Evolutionary conservation across 2,888 invertebrate species (phyloP), one percentile per base, ranked within the genome.

Genomic region (Leucophenga maculata): DNA sequence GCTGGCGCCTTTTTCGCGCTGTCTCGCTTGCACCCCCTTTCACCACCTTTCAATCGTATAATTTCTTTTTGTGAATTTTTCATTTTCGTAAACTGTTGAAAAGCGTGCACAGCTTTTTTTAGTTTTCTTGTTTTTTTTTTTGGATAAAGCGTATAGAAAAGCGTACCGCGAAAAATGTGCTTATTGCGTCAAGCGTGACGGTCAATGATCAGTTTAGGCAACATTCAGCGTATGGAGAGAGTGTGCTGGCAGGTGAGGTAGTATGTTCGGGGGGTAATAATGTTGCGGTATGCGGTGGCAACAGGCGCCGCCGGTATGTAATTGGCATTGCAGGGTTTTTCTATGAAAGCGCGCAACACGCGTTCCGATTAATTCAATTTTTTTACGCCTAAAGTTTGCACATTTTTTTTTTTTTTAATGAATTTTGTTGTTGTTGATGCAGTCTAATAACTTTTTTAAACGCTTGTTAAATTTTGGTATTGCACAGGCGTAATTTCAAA

Each of bases 371-470:
- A 39, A 39, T 39, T 39, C 11, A 39, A 6, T 39, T 8, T 39
- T 39, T 39, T 14, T 31, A 16, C 18, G 26, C n/a, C 60, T 16
- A 18, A 8, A 44, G 16, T 26, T 18, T 3, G 1, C 14, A 59
- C n/a, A n/a, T 31, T 16, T 31, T 31, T 59, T 18, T 32, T 39
- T 60, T 57, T 77, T 68, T 60, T 64, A 71, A 54, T 68, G 67
- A 13, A 48, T 59, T 39, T 67, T 48, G 67, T 48, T 57, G 57
- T 20, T 73, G 71, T 76, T 82, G 80, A 79, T 82, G 80, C 80
- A 81, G 70, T 81, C 80, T 81, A 75, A 80, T 81, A 81, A 83
- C 75, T 78, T 78, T 83, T 73, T 76, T 76, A 78, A 80, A 71
- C 74, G 80, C 8, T 39, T 39, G 39, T 39, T 39, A 6, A 39